Percentiles rank a stretch among this genome's conserved stretches.
These are phyloP conservation scores for Bagarius yarrelli DNA, from an alignment of 2,113 vertebrate species.

Conservation along the genomic window DNA sequence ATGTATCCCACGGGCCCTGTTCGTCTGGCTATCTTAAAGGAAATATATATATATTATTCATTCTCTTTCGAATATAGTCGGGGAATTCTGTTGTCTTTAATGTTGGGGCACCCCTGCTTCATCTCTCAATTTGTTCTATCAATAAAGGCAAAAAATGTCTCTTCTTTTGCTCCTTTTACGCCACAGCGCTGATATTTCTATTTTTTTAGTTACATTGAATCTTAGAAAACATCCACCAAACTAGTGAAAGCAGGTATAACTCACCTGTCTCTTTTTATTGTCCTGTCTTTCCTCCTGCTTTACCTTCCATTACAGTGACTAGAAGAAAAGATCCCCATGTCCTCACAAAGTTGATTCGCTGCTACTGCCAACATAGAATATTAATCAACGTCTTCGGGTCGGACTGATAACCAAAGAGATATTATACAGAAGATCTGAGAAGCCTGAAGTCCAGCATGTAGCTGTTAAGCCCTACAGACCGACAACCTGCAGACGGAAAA, in stretches of 20 bases:
- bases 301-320: no score
- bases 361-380: not conserved
- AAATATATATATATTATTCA: no score
- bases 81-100: no score
- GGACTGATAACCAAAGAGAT: not conserved
- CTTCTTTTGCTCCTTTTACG: not conserved
- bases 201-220: not conserved
- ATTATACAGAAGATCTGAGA: not conserved
- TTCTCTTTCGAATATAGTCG: no score
- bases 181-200: not conserved
- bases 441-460: not conserved
- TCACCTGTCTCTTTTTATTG: not conserved
- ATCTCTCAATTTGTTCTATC: no score
- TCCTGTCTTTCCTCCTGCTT: not conserved
- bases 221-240: not conserved
- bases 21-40: no score
- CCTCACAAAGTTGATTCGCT: no score
- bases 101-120: no score
- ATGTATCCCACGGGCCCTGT: no score
- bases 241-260: not conserved
- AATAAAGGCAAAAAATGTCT: no score
- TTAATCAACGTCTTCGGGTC: not conserved
- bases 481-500: conserved; percentile 5
- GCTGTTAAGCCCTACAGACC: not conserved
- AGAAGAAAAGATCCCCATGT: no score